These are phyloP conservation scores for Halocynthia aurantium DNA, from an alignment of 23 tunicate species.

Conservation along the genomic window DNA sequence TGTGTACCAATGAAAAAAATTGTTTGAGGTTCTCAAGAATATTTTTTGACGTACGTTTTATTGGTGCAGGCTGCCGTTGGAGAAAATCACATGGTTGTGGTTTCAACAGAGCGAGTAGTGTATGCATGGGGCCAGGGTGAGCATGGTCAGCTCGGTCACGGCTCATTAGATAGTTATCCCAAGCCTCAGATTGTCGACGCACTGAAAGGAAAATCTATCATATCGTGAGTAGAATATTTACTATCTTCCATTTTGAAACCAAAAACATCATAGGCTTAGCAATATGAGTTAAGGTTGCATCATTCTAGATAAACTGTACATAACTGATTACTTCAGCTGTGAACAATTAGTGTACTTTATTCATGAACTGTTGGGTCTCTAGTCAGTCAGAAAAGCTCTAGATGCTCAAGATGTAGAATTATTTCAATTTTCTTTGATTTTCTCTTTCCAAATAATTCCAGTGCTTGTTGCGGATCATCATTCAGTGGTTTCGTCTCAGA, in stretches of 20 bases:
- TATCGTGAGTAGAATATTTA: conserved; percentile 30
- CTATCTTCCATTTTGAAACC: background rate
- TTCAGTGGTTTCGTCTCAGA: conserved; percentile 86
- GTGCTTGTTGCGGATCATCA: conserved; percentile 71
- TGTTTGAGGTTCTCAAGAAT: background rate
- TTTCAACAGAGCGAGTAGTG: conserved; percentile 58
- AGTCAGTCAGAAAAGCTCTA: no score
- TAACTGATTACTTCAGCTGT: no score
- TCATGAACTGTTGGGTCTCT: no score
- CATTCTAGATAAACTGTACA: no score
- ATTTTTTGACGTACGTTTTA: background rate
- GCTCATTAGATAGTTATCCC: conserved; percentile 34
- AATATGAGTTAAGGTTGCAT: no score
- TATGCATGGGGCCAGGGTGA: conserved; percentile 85
- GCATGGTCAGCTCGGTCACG: conserved; percentile 85
- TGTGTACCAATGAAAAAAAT: background rate
- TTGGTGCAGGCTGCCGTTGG: conserved; percentile 69
- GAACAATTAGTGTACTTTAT: no score
- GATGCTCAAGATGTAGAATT: no score
- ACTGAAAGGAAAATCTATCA: conserved; percentile 81
- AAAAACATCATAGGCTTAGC: no score
- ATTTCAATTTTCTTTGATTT: no score
- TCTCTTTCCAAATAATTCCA: background rate
- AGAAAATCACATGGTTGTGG: conserved; percentile 63
- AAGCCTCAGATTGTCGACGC: conserved; percentile 69